Base-by-base conservation (phyloP, 2,888 invertebrate genomes). In the Hypomecis atomaria region DNA sequence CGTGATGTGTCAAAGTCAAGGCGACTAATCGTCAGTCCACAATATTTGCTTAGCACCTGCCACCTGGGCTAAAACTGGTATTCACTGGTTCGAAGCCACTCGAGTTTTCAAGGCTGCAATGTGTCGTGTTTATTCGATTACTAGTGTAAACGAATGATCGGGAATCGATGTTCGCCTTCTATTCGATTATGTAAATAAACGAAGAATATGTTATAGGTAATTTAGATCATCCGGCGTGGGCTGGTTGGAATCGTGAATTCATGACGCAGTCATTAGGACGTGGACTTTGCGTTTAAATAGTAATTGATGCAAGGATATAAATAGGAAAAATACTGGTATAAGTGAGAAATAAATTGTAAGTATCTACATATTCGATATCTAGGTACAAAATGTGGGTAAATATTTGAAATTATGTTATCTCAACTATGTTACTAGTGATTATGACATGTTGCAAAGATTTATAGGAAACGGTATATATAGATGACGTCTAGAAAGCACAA, bases 1-100 rank as follows among this genome's bases (percentile, higher is more conserved):
- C 23, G 23, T 23, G n/a, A 55, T 38, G 47, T 60, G 48, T 43
- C 60, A 48, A 54, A 60, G 58, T 60, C 60, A 60, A 60, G 54
- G 60, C 5, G 9, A 59, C 10, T 36, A 6, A 38, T n/a, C 52
- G 38, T 9, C 40, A 23, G 33, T 36, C 34, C 4, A 37, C 8
- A 40, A 38, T 5, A 54, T 60, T 48, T 53, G 10, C 60, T 60
- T 48, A 53, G 10, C 60, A 54, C 47, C 59, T 47, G 59, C 7
- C 60, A 54, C 47, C 59, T 47, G 59, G 10, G 9, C 23, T 34
- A 10, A 10, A 54, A 37, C 48, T 36, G 42, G 60, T 43, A 42
- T 53, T 47, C 34, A 62, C 56, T 45, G 53, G 55, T 55, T 49
- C 43, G 49, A 13, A n/a, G 48, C 38, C 42, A 9, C 59, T 50